Evolutionary conservation across 2,113 vertebrate species (phyloP), one percentile per base, ranked within the genome.

Genomic region (Nycticryphes semicollaris): DNA sequence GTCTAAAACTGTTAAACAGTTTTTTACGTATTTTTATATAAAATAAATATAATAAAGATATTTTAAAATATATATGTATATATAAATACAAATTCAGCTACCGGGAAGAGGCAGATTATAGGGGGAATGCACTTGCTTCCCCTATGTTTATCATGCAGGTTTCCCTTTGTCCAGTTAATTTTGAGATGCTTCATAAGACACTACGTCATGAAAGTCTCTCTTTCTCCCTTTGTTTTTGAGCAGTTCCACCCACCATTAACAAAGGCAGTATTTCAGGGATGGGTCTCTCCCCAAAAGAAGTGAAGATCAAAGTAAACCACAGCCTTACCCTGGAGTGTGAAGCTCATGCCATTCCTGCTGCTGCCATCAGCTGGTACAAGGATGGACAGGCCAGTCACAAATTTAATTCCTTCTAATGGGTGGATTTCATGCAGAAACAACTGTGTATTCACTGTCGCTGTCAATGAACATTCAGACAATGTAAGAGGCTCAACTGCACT

Each of bases 291-390:
- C 98, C 99, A 13, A 99, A 98, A 96, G 99, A 99, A 95, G 98
- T 99, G 86, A 99, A 99, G 97, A 98, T 99, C 73, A 99, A 98
- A 94, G 98, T 99, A 50, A 99, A 99, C 95, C 98, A 98, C 97
- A 99, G 98, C 10, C 93, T 99, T 90, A 99, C 98, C 12, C 87
- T 99, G 96, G 98, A 99, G 95, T 99, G 99, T 96, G 98, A 99
- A 86, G 99, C 98, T 62, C 98, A 99, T 4, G 99, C 99, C 1
- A 63, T 99, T 93, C 99, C 99, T 80, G 97, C 97, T 39, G 98
- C 99, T 9, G 97, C 97, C 20, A 97, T 99, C 93, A 98, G 98
- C 97, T 99, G 99, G 99, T 99, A 99, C 98, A 99, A 99, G 96
- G 99, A 99, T 5, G 99, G 99, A 97, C 99, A 99, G 99, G 99